Evolutionary conservation across 2,113 vertebrate genomes (phyloP).

Genomic region (Gavialis gangeticus): DNA sequence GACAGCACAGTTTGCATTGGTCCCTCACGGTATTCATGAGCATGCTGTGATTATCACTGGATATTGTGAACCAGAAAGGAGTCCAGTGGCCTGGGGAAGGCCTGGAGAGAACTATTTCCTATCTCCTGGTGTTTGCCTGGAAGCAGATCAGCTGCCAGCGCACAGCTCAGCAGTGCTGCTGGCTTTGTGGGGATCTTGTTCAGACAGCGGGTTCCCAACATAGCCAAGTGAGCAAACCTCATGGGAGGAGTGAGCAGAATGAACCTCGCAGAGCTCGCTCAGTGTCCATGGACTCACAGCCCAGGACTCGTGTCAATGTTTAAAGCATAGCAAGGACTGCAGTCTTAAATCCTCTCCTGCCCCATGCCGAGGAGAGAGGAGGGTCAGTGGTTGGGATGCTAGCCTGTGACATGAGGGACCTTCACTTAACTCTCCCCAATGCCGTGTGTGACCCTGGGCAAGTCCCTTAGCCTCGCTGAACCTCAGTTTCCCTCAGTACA

Average conservation of each 20-base stretch:
- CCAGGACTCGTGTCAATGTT: not conserved
- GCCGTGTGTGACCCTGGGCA: fast-evolving
- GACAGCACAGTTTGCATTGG: not conserved
- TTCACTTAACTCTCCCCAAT: not conserved
- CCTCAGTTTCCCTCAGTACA: not conserved
- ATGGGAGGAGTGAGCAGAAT: slow-evolving; percentile 34
- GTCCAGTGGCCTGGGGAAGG: not conserved
- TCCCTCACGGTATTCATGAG: not conserved
- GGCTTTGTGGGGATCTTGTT: not conserved
- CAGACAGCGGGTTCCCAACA: not conserved
- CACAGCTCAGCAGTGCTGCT: not conserved
- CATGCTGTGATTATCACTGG: not conserved
- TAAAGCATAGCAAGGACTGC: not conserved
- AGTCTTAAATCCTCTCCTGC: not conserved
- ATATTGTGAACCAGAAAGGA: not conserved
- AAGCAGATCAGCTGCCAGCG: not conserved
- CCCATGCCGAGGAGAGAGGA: fast-evolving
- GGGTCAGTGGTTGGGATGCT: not conserved
- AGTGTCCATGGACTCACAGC: not conserved
- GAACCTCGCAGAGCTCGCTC: not conserved
- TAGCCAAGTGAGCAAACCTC: not conserved
- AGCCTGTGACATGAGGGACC: not conserved
- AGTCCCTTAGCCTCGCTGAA: not conserved
- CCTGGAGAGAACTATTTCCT: not conserved
- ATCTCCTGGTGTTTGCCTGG: not conserved